These are phyloP conservation scores for Scortum barcoo DNA, from an alignment of 2,113 vertebrate species.

Conservation along the genomic window DNA sequence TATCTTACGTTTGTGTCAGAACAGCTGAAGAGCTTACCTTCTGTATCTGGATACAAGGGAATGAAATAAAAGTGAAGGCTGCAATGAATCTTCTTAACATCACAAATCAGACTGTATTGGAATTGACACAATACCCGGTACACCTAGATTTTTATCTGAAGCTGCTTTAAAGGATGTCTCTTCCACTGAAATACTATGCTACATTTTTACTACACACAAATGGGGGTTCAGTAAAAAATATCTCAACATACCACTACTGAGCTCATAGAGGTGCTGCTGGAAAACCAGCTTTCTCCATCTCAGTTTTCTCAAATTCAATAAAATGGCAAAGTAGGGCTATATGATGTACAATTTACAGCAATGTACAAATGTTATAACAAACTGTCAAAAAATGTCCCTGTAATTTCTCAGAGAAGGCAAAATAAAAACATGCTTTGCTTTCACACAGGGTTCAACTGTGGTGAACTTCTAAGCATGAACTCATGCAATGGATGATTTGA, in stretches of 20 bases:
- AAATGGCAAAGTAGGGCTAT: neutral
- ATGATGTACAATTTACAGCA: neutral
- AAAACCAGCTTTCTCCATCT: neutral
- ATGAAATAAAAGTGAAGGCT: neutral
- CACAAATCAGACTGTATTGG: neutral
- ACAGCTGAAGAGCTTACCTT: neutral
- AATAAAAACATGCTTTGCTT: neutral
- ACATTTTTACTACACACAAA: constrained; percentile 3
- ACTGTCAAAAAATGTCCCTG: too few relatives aligned
- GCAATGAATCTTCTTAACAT: neutral
- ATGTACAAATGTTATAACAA: too few relatives aligned
- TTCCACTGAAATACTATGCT: neutral
- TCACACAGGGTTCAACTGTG: neutral
- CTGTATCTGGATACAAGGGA: neutral
- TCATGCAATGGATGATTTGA: neutral
- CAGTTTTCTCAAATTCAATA: neutral
- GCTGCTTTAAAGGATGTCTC: neutral
- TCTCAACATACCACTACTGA: neutral
- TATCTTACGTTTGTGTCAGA: neutral
- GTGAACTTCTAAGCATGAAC: neutral
- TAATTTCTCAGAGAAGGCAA: neutral
- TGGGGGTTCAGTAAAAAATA: neutral
- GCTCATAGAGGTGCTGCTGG: neutral
- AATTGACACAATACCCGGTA: neutral
- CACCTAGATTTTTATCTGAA: neutral